These are phyloP conservation scores for Thamnophis sirtalis DNA, from an alignment of 2,113 vertebrate species.

Conservation along the genomic window DNA sequence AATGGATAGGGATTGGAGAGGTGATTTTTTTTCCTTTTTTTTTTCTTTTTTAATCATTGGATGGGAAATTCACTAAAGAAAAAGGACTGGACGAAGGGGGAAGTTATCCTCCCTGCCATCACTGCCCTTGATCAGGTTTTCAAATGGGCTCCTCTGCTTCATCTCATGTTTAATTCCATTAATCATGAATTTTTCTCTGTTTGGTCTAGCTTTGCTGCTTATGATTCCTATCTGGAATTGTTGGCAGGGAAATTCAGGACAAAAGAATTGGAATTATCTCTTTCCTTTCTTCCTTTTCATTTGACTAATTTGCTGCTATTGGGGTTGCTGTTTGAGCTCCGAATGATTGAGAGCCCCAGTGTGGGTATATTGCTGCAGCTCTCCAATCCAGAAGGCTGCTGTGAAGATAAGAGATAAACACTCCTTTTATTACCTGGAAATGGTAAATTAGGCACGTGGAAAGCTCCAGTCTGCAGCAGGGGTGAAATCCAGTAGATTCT, in stretches of 20 bases:
- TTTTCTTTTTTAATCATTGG: not conserved
- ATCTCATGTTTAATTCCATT: not conserved
- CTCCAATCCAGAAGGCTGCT: not conserved
- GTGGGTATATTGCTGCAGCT: not conserved
- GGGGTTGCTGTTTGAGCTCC: not conserved
- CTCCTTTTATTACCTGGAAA: not conserved
- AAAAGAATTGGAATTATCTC: not conserved
- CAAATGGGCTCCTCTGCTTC: not conserved
- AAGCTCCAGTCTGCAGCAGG: not conserved
- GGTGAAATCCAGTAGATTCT: too few species aligned
- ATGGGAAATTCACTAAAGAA: not conserved
- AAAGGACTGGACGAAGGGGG: not conserved
- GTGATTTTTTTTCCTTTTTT: not conserved
- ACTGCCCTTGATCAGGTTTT: not conserved
- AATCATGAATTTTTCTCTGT: not conserved
- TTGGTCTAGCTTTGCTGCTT: not conserved
- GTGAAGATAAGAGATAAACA: not conserved
- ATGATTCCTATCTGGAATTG: not conserved
- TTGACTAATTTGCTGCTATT: not conserved
- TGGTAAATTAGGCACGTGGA: not conserved
- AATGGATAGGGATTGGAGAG: not conserved
- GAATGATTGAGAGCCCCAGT: not conserved
- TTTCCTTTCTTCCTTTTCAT: not conserved
- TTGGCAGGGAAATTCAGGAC: not conserved
- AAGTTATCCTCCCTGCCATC: not conserved